phyloP scores from a whole-genome alignment of 2,797 vertebrate genomes.

The Sciurus carolinensis region DNA sequence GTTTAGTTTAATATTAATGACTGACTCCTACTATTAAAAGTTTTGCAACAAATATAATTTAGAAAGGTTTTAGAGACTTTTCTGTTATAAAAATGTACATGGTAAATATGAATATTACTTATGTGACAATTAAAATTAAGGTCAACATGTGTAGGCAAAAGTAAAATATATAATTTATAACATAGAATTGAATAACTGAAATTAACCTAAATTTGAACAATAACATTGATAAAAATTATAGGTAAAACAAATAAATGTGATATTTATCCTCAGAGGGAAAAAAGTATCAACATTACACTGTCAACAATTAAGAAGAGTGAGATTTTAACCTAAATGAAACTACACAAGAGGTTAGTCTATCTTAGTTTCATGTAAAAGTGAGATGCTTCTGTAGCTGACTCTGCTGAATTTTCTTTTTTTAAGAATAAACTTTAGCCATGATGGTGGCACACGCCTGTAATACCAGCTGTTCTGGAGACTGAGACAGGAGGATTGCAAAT shows the following conservation, averaged over 20 bases:
- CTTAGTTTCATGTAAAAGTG: background rate
- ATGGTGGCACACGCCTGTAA: no score
- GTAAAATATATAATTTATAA: background rate
- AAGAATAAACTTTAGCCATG: background rate
- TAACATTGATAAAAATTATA: conserved; percentile 25
- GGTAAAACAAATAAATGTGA: background rate
- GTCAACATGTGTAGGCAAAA: background rate
- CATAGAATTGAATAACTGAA: background rate
- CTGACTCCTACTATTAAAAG: background rate
- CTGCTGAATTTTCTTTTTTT: background rate
- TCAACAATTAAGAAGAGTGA: background rate
- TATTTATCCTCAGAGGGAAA: background rate
- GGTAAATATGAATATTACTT: background rate
- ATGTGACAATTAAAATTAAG: background rate
- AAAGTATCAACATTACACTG: background rate
- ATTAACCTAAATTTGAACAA: background rate
- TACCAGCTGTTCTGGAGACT: no score
- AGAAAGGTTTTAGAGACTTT: background rate
- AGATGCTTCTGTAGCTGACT: background rate
- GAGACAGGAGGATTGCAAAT: no score
- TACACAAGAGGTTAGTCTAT: background rate
- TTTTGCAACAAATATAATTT: background rate
- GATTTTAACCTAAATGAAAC: background rate
- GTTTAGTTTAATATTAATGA: conserved; percentile 12
- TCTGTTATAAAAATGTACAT: background rate